These are phyloP conservation scores for Hippocampus abdominalis DNA, from an alignment of 2,113 vertebrate species.

Conservation along the genomic window DNA sequence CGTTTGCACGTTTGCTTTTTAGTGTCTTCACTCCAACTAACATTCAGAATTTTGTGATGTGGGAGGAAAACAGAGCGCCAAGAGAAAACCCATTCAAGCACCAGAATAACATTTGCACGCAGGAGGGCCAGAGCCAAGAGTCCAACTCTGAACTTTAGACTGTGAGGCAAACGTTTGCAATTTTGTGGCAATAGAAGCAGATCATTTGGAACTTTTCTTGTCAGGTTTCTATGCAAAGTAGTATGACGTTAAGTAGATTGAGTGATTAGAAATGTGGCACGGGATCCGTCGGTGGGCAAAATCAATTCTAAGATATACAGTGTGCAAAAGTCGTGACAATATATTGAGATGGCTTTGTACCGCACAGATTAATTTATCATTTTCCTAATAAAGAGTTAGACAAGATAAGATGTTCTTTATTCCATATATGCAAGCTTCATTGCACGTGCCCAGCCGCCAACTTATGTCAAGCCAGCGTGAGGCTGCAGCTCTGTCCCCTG, in stretches of 20 bases:
- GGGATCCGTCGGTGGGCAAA: background rate
- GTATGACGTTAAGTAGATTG: background rate
- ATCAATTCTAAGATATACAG: background rate
- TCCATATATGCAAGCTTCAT: constrained; percentile 14
- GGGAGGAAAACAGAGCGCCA: no score
- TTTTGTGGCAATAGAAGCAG: background rate
- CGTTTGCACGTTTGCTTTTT: background rate
- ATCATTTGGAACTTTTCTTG: background rate
- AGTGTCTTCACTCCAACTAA: background rate
- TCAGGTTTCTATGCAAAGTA: background rate
- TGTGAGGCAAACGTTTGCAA: background rate
- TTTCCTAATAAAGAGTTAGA: background rate
- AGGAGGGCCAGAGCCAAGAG: background rate
- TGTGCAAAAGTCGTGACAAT: background rate
- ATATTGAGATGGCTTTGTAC: background rate
- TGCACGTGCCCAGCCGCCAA: constrained; percentile 4
- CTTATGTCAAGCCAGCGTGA: background rate
- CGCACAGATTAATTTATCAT: constrained; percentile 16
- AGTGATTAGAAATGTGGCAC: background rate
- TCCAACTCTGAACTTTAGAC: background rate
- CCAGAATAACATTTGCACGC: background rate
- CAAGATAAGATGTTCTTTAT: constrained; percentile 3
- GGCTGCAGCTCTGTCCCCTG: background rate
- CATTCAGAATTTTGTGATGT: no score
- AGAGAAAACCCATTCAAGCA: background rate